A percentile compares a stretch with the other conserved stretches of the same genome.
These are phyloP conservation scores for Bombus confusus DNA, from an alignment of 1,140 invertebrate species.

Conservation along the genomic window DNA sequence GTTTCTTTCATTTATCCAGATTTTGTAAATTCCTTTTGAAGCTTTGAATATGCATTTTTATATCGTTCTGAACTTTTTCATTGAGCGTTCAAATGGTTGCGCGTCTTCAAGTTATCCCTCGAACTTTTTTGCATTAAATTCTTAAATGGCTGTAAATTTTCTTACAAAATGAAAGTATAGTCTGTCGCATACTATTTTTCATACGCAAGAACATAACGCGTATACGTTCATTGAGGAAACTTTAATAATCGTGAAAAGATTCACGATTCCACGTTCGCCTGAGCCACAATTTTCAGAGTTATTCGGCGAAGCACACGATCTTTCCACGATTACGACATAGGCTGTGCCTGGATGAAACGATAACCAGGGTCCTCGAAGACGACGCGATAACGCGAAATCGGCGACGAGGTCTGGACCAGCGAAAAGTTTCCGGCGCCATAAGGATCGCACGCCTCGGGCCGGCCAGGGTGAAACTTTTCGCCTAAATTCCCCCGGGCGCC, in stretches of 20 bases:
- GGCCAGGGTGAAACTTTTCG: conserved; percentile 14
- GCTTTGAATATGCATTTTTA: no score
- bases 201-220: not conserved
- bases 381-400: conserved; percentile 11
- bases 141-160: not conserved
- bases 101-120: not conserved
- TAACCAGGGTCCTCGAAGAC: not conserved
- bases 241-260: no score
- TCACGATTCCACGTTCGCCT: no score
- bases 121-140: not conserved
- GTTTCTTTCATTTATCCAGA: no score
- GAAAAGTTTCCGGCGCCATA: conserved; percentile 3
- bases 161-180: not conserved
- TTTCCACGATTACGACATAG: not conserved
- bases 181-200: not conserved
- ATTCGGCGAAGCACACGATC: not conserved
- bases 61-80: no score
- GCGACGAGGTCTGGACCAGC: not conserved
- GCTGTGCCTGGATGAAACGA: conserved; percentile 3
- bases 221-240: no score
- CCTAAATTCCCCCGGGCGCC: conserved; percentile 4
- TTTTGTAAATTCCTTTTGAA: no score
- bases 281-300: not conserved
- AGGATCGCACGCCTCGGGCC: not conserved
- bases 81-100: no score